Base-by-base conservation (phyloP, 2,888 invertebrate genomes). In the Thera obeliscata region DNA sequence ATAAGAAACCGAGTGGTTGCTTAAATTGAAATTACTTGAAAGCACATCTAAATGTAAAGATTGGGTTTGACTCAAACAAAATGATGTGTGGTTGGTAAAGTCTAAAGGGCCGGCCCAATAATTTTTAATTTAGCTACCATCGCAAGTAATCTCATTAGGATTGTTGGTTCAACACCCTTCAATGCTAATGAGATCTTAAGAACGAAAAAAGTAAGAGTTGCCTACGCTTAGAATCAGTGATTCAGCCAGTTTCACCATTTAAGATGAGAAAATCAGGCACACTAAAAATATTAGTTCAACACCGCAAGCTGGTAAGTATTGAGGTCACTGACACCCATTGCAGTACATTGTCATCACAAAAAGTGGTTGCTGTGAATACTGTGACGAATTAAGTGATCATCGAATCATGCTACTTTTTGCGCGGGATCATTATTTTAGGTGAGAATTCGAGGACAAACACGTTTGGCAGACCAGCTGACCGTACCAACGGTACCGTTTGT, bases 401-500 rank as follows among this genome's bases (percentile, higher is more conserved):
- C 56, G 43, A 67, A 64, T 55, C 61, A 35, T 46, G 48, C 7
- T 33, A 62, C 46, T 74, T 74, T 74, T 74, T 74, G 71, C 61
- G 38, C 54, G 43, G 50, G 52, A 58, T 63, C 66, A 70, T 74
- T 69, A 71, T 62, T 65, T 65, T 59, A 38, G 61, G 62, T 48
- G 63, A 58, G 55, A 66, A 65, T 64, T 56, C 41, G 62, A 50
- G 68, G 67, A 69, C 74, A 69, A 71, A 71, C 70, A 66, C 49
- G 71, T 57, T 62, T 58, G 58, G 22, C 64, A 67, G 66, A 72
- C 57, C 62, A 54, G 59, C 56, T 48, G 61, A 48, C 49, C n/a
- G 33, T 33, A 35, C 43, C 54, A 71, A 74, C 74, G 65, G 72
- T 70, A 67, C 5, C 59, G 64, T 72, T 72, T 72, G 72, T 74